Conservation (phyloP, 2,113 vertebrate species). For the Dromaius novaehollandiae region DNA sequence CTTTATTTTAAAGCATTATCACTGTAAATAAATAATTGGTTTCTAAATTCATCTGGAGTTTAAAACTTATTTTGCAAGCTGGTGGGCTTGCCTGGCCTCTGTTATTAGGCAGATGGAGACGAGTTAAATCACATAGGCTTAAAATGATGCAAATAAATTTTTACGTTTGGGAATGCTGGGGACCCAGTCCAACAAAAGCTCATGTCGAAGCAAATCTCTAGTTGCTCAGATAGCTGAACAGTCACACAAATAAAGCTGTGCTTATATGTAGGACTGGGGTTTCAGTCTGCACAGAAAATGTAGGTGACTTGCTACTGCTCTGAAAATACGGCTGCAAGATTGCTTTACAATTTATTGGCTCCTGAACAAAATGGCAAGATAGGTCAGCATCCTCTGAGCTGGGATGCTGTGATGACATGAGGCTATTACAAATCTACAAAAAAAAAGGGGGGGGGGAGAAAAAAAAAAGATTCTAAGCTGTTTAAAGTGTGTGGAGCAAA, state of each 20-base stretch:
- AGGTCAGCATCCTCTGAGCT: slow-evolving; percentile 11
- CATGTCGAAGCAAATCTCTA: neutral
- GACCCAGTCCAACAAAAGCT: neutral
- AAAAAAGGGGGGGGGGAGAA: neutral
- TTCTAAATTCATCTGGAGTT: slow-evolving; percentile 40
- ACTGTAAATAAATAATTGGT: slow-evolving; percentile 52
- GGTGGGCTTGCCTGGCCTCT: neutral
- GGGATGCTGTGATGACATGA: neutral
- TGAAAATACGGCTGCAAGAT: neutral
- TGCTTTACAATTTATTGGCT: slow-evolving; percentile 27
- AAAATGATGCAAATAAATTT: slow-evolving; percentile 23
- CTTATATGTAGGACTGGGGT: neutral
- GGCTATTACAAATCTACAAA: neutral
- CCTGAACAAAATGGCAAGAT: slow-evolving; percentile 29
- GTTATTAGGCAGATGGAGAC: slow-evolving; percentile 27
- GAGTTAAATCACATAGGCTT: neutral
- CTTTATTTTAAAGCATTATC: neutral
- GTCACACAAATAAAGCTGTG: neutral
- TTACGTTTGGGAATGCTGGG: slow-evolving; percentile 12
- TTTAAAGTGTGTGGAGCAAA: neutral
- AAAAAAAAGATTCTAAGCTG: neutral
- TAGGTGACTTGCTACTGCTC: slow-evolving; percentile 4
- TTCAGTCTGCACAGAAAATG: neutral
- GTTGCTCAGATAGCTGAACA: neutral
- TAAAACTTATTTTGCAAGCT: slow-evolving; percentile 50